These are phyloP conservation scores for Sitta europaea DNA, from an alignment of 2,113 vertebrate species.

Conservation along the genomic window DNA sequence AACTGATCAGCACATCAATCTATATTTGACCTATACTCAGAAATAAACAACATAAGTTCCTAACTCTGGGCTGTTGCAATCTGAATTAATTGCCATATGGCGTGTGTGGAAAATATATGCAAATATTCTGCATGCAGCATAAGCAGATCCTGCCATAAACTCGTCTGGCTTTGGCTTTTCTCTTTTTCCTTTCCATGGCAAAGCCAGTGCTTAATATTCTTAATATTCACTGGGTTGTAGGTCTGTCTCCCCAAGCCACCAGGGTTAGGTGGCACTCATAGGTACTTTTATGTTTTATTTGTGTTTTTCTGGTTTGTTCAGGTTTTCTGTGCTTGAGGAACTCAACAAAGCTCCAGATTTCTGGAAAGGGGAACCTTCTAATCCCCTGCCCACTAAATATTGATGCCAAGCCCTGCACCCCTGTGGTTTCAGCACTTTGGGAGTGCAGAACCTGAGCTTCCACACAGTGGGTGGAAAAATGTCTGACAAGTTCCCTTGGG, in stretches of 20 bases:
- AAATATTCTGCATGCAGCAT: neutral
- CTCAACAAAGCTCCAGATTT: neutral
- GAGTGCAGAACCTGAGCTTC: neutral
- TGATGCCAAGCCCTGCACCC: neutral
- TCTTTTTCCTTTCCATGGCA: neutral
- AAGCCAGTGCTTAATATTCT: neutral
- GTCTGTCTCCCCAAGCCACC: neutral
- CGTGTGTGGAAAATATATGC: slow-evolving; percentile 14
- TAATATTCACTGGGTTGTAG: neutral
- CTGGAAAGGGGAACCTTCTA: neutral
- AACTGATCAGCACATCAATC: neutral
- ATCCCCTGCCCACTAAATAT: neutral
- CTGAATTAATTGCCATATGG: slow-evolving; percentile 30
- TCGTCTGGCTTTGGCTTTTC: neutral
- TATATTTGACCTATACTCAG: neutral
- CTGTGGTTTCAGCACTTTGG: neutral
- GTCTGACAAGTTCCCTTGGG: neutral
- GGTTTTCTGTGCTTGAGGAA: neutral
- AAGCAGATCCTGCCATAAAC: neutral
- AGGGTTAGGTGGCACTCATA: neutral
- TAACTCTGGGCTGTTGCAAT: neutral
- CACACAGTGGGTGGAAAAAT: neutral
- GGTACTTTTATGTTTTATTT: neutral
- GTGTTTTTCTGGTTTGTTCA: neutral
- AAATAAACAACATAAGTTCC: neutral